Evolutionary conservation across 2,113 vertebrate species (phyloP).

Genomic region (Pavo muticus): DNA sequence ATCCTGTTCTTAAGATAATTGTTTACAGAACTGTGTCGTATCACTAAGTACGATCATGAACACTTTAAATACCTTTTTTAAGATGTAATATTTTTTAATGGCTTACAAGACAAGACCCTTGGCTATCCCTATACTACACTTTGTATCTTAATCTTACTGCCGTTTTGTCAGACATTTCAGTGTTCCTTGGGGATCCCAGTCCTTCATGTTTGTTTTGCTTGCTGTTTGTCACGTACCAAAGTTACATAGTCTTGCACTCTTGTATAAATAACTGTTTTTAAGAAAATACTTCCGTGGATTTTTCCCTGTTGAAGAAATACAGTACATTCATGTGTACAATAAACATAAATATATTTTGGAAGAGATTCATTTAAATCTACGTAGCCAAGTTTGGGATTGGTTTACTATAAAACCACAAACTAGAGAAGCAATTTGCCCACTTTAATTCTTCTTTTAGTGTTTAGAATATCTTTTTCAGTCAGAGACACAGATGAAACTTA

Average conservation of each 20-base stretch:
- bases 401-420: not conserved
- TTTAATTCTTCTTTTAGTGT: conserved; percentile 25
- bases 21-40: not conserved
- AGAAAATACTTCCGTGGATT: not conserved
- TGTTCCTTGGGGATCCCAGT: not conserved
- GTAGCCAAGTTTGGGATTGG: not conserved
- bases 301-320: not conserved
- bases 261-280: not conserved
- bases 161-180: not conserved
- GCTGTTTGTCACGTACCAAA: not conserved
- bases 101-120: not conserved
- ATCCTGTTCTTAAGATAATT: not conserved
- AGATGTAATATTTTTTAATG: not conserved
- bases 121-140: not conserved
- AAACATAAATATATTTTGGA: not conserved
- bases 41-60: not conserved
- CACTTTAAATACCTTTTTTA: not conserved
- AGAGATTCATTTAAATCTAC: not conserved
- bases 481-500: not conserved
- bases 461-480: conserved; percentile 1
- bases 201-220: not conserved
- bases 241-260: not conserved
- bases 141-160: not conserved
- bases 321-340: not conserved
- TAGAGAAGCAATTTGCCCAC: not conserved